Conservation (phyloP, 2,113 vertebrate genomes). For the Channa maculata region DNA sequence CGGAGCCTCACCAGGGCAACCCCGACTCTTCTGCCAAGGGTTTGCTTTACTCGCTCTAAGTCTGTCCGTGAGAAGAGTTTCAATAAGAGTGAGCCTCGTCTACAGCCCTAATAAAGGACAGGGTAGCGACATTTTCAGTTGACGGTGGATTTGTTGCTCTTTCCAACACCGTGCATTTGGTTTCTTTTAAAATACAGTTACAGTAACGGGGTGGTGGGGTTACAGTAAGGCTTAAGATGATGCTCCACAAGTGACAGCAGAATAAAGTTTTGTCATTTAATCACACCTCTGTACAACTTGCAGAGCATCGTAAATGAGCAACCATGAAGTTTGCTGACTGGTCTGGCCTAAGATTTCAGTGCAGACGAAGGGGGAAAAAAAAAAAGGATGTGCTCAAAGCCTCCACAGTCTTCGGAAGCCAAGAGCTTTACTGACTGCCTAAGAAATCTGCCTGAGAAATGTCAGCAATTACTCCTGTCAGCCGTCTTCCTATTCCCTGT, state of each 20-base stretch:
- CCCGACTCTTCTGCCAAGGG: constrained; percentile 45
- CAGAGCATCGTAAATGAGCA: background rate
- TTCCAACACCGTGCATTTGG: background rate
- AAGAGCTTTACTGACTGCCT: constrained; percentile 36
- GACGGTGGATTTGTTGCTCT: constrained; percentile 24
- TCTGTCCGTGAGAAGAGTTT: constrained; percentile 50
- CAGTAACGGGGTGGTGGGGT: too few species aligned
- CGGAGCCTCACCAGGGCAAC: constrained; percentile 60
- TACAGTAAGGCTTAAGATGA: background rate
- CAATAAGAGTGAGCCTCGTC: constrained; percentile 55
- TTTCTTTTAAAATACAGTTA: background rate
- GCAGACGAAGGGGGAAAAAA: background rate
- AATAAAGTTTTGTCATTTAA: constrained; percentile 31
- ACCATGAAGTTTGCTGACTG: background rate
- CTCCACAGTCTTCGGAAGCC: constrained; percentile 28
- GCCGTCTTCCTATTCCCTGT: constrained; percentile 59
- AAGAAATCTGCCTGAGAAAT: constrained; percentile 73
- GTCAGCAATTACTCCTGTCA: constrained; percentile 75
- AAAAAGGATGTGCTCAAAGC: background rate
- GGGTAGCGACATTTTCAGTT: constrained; percentile 45
- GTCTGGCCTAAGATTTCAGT: constrained; percentile 1
- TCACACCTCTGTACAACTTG: constrained; percentile 16
- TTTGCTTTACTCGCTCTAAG: constrained; percentile 40
- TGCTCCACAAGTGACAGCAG: background rate
- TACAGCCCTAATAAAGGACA: constrained; percentile 41